A percentile compares a stretch with the other conserved stretches of the same genome.
phyloP scores from a whole-genome alignment of 2,797 vertebrate species.

The Scleropages formosus region DNA sequence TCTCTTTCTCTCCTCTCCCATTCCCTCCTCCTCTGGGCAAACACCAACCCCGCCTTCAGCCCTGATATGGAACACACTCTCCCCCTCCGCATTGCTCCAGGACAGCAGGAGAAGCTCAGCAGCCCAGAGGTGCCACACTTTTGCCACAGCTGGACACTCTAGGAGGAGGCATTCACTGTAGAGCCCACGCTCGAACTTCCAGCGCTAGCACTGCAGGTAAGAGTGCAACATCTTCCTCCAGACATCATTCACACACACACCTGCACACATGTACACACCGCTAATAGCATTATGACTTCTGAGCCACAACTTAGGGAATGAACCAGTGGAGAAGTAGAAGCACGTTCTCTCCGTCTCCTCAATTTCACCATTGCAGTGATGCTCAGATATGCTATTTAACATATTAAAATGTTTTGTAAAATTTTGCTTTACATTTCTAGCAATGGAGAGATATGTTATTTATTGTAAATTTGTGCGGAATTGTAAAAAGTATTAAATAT shows the following conservation, averaged over 20 bases:
- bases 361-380: no score
- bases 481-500: no score
- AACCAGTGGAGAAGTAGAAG: not conserved
- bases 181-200: constrained; percentile 14
- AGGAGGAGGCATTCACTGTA: not conserved
- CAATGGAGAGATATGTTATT: no score
- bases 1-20: constrained; percentile 42
- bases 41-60: constrained; percentile 26
- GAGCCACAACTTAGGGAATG: not conserved
- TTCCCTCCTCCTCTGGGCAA: constrained; percentile 21
- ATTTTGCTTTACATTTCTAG: no score
- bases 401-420: no score
- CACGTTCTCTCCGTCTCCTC: not conserved
- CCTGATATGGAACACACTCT: not conserved
- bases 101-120: constrained; percentile 12
- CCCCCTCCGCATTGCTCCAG: constrained; percentile 17
- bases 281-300: no score
- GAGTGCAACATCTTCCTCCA: constrained; percentile 3
- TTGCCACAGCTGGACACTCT: constrained; percentile 9
- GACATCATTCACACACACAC: constrained; percentile 5
- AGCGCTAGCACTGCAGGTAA: constrained; percentile 23
- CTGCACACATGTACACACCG: not conserved
- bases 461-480: no score
- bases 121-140: constrained; percentile 9
- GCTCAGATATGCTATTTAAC: no score